A percentile compares a stretch with the other conserved stretches of the same genome.
Evolutionary conservation across 2,797 vertebrate genomes (phyloP).

Genomic region (Neopelma chrysocephalum): DNA sequence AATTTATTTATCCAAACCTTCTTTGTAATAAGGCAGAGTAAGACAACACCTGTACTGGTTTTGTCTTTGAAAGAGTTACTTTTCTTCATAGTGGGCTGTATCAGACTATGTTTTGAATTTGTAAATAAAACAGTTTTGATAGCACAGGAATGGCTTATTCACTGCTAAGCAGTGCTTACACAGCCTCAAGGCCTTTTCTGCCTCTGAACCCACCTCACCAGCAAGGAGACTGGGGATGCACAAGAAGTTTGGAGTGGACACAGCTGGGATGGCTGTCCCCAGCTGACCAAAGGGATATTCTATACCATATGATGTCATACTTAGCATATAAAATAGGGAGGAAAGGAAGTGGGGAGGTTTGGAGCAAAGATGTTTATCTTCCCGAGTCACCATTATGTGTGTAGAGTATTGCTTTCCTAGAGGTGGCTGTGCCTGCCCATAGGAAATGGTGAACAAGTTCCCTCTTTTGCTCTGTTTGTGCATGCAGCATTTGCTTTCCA

Average conservation of each 20-base stretch:
- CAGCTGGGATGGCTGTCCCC: neutral
- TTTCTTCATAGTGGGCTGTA: neutral
- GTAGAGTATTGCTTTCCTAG: neutral
- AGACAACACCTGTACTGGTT: neutral
- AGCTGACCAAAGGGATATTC: neutral
- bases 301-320: neutral
- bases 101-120: neutral
- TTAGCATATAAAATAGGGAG: neutral
- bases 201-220: rapidly evolving
- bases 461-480: neutral
- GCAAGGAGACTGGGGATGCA: too few relatives aligned
- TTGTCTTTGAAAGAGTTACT: neutral
- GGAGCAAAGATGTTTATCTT: neutral
- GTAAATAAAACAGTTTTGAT: neutral
- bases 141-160: neutral
- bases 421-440: neutral
- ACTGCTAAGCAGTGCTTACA: neutral
- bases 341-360: neutral
- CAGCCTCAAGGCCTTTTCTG: neutral
- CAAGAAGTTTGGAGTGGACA: neutral
- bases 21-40: neutral
- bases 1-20: neutral
- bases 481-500: neutral
- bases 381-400: neutral
- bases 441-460: neutral